phyloP scores from a whole-genome alignment of 1,140 invertebrate genomes.

The Drosophila rhopaloa region DNA sequence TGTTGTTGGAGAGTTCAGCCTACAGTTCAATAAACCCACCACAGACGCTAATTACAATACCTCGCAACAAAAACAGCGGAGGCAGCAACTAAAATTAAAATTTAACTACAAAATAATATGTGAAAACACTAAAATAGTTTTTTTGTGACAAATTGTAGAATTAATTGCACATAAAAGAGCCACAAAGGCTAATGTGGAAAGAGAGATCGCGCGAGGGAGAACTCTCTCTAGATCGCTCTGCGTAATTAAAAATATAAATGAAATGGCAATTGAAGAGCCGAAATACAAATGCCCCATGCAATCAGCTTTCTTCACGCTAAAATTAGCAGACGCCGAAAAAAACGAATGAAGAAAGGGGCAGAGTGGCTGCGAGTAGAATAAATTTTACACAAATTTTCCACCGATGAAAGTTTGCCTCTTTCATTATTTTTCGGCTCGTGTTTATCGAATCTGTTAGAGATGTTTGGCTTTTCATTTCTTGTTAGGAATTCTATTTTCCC shows the following conservation, averaged over 20 bases:
- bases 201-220: not conserved
- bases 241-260: conserved; percentile 50
- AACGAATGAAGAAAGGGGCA: conserved; percentile 7
- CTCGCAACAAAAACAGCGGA: conserved; percentile 8
- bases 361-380: conserved; percentile 10
- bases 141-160: conserved; percentile 54
- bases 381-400: conserved; percentile 42
- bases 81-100: conserved; percentile 47
- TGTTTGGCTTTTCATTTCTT: conserved; percentile 43
- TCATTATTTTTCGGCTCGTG: conserved; percentile 31
- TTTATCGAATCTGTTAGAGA: conserved; percentile 23
- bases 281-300: conserved; percentile 30
- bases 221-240: conserved; percentile 26
- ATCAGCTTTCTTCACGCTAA: conserved; percentile 45
- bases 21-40: conserved; percentile 71
- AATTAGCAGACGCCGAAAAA: conserved; percentile 23
- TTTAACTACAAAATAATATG: conserved; percentile 49
- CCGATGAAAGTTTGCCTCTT: conserved; percentile 38
- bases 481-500: conserved; percentile 12
- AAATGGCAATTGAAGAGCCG: conserved; percentile 42
- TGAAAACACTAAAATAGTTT: conserved; percentile 37
- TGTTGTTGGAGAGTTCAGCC: conserved; percentile 24
- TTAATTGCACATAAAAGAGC: conserved; percentile 65
- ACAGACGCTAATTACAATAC: conserved; percentile 31
- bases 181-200: not conserved